Conservation (phyloP, 2,797 vertebrate species). For the Brotula barbata region DNA sequence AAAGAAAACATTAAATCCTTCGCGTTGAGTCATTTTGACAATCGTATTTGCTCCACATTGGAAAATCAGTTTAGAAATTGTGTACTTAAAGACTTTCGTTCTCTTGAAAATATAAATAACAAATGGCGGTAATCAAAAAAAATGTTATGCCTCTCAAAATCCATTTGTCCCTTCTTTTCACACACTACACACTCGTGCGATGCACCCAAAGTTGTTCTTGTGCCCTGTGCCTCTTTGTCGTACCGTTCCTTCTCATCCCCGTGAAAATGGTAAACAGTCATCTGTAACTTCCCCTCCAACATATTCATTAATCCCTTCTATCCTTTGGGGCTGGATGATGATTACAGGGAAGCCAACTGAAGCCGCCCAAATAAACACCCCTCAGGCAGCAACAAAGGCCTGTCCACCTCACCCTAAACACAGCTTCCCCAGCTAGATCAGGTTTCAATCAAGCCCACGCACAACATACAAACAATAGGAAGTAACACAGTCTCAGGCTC, state of each 20-base stretch:
- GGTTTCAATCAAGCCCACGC: slow-evolving; percentile 79
- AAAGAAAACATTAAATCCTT: neutral
- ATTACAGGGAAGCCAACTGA: slow-evolving; percentile 79
- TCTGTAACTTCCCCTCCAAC: slow-evolving; percentile 78
- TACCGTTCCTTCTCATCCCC: slow-evolving; percentile 58
- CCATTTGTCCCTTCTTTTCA: neutral
- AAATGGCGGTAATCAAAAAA: neutral
- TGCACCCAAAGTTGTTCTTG: slow-evolving; percentile 25
- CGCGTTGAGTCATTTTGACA: neutral
- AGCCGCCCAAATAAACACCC: slow-evolving; percentile 79
- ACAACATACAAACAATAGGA: slow-evolving; percentile 74
- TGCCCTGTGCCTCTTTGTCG: slow-evolving; percentile 38
- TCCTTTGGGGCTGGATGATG: slow-evolving; percentile 76
- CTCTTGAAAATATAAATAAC: neutral
- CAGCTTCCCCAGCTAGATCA: slow-evolving; percentile 73
- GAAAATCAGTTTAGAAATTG: neutral
- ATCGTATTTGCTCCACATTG: neutral
- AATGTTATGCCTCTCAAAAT: neutral
- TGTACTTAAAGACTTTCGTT: slow-evolving; percentile 3
- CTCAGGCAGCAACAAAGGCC: slow-evolving; percentile 77
- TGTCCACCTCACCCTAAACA: slow-evolving; percentile 80
- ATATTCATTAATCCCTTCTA: slow-evolving; percentile 78
- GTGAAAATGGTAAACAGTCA: slow-evolving; percentile 77
- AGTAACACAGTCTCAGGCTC: slow-evolving; percentile 61
- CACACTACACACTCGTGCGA: slow-evolving; percentile 6